A percentile compares a stretch with the other conserved stretches of the same genome.
Evolutionary conservation across 1,140 invertebrate genomes (phyloP).

Genomic region (Gonioctena quinquepunctata): DNA sequence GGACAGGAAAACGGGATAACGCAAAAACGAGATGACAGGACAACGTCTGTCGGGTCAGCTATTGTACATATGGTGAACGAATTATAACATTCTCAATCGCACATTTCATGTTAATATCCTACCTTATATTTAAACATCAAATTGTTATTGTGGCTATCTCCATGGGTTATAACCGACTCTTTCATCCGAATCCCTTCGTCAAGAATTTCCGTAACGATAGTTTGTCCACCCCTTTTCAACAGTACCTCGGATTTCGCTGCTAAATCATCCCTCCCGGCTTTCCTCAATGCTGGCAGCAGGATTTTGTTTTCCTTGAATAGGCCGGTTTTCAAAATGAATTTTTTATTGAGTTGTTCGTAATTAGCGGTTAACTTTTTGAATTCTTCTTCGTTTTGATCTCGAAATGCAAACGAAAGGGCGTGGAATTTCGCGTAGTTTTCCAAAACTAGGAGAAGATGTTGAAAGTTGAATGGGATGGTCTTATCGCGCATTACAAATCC

Average conservation of each 20-base stretch:
- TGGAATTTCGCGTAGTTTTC: conserved; percentile 60
- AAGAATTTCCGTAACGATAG: not conserved
- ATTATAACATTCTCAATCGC: not conserved
- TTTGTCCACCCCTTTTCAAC: not conserved
- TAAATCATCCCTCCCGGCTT: not conserved
- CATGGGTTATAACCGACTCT: not conserved
- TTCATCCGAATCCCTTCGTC: no score
- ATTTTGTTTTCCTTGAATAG: not conserved
- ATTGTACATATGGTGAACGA: not conserved
- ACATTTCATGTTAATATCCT: not conserved
- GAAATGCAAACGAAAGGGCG: conserved; percentile 58
- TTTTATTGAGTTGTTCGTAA: not conserved
- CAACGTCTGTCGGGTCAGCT: no score
- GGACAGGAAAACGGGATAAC: no score
- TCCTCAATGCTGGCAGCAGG: not conserved
- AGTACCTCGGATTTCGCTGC: not conserved
- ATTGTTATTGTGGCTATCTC: conserved; percentile 6
- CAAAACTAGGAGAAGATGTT: conserved; percentile 55
- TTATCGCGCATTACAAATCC: conserved; percentile 57
- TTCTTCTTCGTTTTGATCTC: conserved; percentile 48
- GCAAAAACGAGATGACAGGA: no score
- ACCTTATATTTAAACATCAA: conserved; percentile 5
- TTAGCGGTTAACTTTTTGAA: not conserved
- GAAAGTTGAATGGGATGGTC: conserved; percentile 50
- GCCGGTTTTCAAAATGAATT: not conserved